These are phyloP conservation scores for Drosophila guanche DNA, from an alignment of 1,140 invertebrate species.

Conservation along the genomic window DNA sequence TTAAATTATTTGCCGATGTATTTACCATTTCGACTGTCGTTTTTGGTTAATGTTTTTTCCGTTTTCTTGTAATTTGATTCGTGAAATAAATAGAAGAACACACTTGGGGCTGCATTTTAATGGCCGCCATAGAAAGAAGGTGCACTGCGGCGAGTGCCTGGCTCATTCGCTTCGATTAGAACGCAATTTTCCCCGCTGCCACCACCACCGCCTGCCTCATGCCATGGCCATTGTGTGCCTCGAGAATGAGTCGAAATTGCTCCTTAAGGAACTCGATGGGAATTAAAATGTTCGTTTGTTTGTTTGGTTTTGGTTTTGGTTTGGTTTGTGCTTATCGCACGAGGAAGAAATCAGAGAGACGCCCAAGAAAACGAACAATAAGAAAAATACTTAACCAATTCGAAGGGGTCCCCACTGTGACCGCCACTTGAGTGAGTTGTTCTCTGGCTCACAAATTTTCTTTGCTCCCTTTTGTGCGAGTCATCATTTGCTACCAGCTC, in stretches of 20 bases:
- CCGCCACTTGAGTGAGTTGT: conserved; percentile 43
- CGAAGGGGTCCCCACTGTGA: conserved; percentile 32
- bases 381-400: conserved; percentile 30
- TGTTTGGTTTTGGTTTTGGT: conserved; percentile 2
- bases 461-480: conserved; percentile 9
- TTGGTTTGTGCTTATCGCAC: conserved; percentile 25
- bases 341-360: conserved; percentile 7
- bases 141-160: conserved; percentile 17
- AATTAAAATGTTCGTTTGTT: conserved; percentile 76
- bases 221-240: neutral
- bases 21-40: conserved; percentile 7
- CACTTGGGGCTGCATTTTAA: conserved; percentile 70
- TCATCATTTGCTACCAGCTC: conserved; percentile 1
- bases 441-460: conserved; percentile 4
- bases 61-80: conserved; percentile 58
- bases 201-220: conserved; percentile 5
- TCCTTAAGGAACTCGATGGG: conserved; percentile 71
- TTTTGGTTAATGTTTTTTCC: conserved; percentile 26
- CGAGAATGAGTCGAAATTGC: conserved; percentile 36
- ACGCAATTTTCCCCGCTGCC: conserved; percentile 62
- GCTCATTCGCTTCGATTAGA: conserved; percentile 70
- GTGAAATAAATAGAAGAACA: conserved; percentile 11
- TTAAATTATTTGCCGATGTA: too few relatives aligned
- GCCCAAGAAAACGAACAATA: conserved; percentile 22
- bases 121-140: conserved; percentile 13